Evolutionary conservation across 2,113 vertebrate species (phyloP), one percentile per base, ranked within the genome.

Genomic region (Toxostoma redivivum): DNA sequence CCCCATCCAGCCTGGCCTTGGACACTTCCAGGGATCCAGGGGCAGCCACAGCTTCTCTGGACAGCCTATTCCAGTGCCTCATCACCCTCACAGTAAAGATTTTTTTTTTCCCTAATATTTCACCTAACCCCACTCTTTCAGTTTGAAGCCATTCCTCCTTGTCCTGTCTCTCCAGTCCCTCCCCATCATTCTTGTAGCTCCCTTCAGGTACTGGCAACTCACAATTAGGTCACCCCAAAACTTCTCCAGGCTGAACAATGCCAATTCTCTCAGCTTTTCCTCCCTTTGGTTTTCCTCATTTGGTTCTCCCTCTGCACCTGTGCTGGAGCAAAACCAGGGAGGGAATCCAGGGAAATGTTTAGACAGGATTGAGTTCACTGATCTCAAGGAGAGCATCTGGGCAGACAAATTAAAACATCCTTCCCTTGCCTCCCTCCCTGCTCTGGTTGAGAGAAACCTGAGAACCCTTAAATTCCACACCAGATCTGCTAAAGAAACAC

Each of bases 1-100:
- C 14, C 17, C 31, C 0, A 0, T 27, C 35, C 60, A 81, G 0
- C 33, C 38, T n/a, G 45, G 15, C 33, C 37, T 73, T 44, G 60
- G 60, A 3, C 60, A 81, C 28, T 58, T 14, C 51, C 51, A 81
- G 15, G 37, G 27, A 66, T 38, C 12, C 54, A 61, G 23, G 12
- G 33, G 15, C 44, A 81, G 37, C 51, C 67, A 81, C 31, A 81
- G 37, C 45, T 73, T 11, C 51, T 45, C 77, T 66, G 58, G 14
- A 0, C 1, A 58, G 0, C 35, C 3, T 30, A 4, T 38, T 0
- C 51, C 28, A 58, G 22, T 0, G 27, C 10, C 4, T 58, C 27
- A 9, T 1, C 33, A 45, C 53, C 33, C 61, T 60, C 61, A 20
- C 5, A 45, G 19, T 0, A 4, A 66, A 16, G 15, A 28, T 24